Conservation (phyloP, 2,888 invertebrate genomes). For the Hirtodrosophila duncani region DNA sequence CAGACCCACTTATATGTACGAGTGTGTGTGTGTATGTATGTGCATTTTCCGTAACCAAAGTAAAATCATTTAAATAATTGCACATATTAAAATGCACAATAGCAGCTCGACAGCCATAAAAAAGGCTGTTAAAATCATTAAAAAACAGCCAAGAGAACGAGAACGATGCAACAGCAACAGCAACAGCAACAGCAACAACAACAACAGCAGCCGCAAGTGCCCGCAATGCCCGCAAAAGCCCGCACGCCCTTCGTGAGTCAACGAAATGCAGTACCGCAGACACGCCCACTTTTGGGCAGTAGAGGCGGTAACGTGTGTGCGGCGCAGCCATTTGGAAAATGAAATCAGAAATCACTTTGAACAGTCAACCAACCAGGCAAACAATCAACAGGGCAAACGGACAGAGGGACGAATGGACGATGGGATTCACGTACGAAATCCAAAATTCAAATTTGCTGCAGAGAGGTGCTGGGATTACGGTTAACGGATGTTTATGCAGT, state of each 20-base stretch:
- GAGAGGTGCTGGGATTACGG: no score
- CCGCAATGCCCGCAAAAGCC: neutral
- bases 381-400: conserved; percentile 5
- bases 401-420: conserved; percentile 7
- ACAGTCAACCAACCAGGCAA: conserved; percentile 23
- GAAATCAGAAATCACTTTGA: conserved; percentile 59
- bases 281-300: conserved; percentile 4
- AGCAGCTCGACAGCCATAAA: conserved; percentile 20
- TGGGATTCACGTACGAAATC: no score
- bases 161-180: no score
- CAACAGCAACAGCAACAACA: neutral
- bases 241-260: conserved; percentile 4
- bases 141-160: no score
- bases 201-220: conserved; percentile 2
- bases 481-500: no score
- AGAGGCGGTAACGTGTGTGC: conserved; percentile 43
- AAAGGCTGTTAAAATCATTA: neutral
- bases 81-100: conserved; percentile 48
- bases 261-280: conserved; percentile 18
- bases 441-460: no score
- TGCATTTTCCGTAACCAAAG: conserved; percentile 1
- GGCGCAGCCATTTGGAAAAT: conserved; percentile 64
- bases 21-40: no score
- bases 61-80: conserved; percentile 46
- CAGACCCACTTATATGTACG: conserved; percentile 7